Conservation (phyloP, 2,888 invertebrate species). For the Nowickia ferox region DNA sequence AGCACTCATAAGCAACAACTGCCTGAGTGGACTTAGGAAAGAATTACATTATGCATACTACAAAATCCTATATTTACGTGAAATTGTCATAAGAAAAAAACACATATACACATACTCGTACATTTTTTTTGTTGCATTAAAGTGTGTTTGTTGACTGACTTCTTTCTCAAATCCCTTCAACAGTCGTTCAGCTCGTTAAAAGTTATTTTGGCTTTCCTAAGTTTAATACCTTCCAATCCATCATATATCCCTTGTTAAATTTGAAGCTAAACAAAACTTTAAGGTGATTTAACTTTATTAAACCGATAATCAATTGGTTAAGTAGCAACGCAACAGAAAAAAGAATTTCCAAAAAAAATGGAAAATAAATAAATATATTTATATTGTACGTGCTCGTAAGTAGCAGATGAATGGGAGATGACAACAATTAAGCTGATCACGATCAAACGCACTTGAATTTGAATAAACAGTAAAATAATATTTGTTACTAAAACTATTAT, state of each 20-base stretch:
- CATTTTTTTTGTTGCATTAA: neutral
- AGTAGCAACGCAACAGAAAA: conserved; percentile 8
- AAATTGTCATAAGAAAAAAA: too few species aligned
- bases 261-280: neutral
- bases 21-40: too few species aligned
- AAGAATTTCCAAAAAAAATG: conserved; percentile 24
- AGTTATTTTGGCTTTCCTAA: neutral
- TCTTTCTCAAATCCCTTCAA: neutral
- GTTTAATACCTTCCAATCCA: neutral
- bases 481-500: conserved; percentile 64
- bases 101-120: too few species aligned
- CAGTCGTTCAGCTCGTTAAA: neutral
- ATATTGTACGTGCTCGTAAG: neutral
- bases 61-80: too few species aligned
- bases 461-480: conserved; percentile 57
- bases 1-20: too few species aligned
- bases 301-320: conserved; percentile 53
- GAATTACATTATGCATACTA: too few species aligned
- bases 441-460: conserved; percentile 58
- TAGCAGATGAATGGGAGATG: conserved; percentile 26
- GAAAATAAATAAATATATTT: neutral
- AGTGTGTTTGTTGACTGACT: neutral
- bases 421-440: conserved; percentile 60
- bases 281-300: conserved; percentile 27
- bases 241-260: neutral